Conservation (phyloP, 2,113 vertebrate species). For the Baryphthengus martii region DNA sequence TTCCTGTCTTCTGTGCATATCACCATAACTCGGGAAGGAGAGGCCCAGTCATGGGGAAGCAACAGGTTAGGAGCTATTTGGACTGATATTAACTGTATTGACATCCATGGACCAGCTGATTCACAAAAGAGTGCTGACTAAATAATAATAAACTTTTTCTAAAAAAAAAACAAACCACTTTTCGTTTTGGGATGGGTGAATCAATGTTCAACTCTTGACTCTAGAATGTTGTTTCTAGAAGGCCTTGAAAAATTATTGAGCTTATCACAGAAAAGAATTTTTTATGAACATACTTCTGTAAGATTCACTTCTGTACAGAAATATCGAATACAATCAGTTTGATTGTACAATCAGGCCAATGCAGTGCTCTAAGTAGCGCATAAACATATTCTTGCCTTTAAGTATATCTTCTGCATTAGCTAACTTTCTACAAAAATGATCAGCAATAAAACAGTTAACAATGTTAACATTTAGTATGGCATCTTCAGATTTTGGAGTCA, state of each 20-base stretch:
- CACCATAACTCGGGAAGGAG: background rate
- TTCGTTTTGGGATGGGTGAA: background rate
- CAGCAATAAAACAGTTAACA: background rate
- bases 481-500: background rate
- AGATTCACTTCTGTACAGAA: background rate
- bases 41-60: background rate
- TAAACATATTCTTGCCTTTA: background rate
- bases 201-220: background rate
- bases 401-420: background rate
- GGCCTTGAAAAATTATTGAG: background rate
- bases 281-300: background rate
- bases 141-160: background rate
- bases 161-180: background rate
- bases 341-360: background rate
- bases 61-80: background rate
- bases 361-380: background rate
- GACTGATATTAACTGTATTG: background rate
- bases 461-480: background rate
- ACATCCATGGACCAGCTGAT: background rate
- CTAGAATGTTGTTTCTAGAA: background rate
- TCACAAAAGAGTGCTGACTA: background rate
- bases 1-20: background rate
- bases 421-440: background rate
- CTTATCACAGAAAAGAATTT: background rate
- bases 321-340: background rate